phyloP scores from a whole-genome alignment of 1,140 invertebrate genomes.

The Drosophila obscura region DNA sequence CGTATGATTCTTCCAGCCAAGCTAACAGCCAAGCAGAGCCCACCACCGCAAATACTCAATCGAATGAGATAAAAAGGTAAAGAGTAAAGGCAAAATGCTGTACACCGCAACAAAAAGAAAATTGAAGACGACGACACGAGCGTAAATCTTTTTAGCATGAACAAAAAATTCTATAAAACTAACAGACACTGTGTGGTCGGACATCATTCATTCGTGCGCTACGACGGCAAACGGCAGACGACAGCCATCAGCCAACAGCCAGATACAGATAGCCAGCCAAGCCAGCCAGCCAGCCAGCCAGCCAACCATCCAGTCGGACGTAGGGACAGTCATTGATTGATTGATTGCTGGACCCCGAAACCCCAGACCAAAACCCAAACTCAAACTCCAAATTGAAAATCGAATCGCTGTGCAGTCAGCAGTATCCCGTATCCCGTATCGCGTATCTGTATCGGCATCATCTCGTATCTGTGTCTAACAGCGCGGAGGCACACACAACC shows the following conservation, averaged over 20 bases:
- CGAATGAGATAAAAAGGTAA: slow-evolving; percentile 32
- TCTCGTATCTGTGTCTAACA: slow-evolving; percentile 65
- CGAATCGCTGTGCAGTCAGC: slow-evolving; percentile 27
- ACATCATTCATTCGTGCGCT: slow-evolving; percentile 80
- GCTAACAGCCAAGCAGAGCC: slow-evolving; percentile 21
- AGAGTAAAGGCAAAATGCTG: slow-evolving; percentile 65
- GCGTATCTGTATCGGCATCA: slow-evolving; percentile 30
- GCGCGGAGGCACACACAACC: slow-evolving; percentile 35
- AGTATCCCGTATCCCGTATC: too few relatives aligned
- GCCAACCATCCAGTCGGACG: slow-evolving; percentile 3
- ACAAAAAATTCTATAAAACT: slow-evolving; percentile 83
- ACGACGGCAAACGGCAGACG: slow-evolving; percentile 55
- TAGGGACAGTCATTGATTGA: slow-evolving; percentile 61
- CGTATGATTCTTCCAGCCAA: slow-evolving; percentile 34
- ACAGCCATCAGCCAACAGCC: slow-evolving; percentile 32
- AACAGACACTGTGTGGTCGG: slow-evolving; percentile 78
- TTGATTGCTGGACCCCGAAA: slow-evolving; percentile 64
- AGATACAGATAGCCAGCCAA: slow-evolving; percentile 46
- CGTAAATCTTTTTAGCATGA: slow-evolving; percentile 81
- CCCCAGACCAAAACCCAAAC: slow-evolving; percentile 20
- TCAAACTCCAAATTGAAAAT: slow-evolving; percentile 61
- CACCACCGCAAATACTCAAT: slow-evolving; percentile 26
- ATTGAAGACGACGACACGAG: slow-evolving; percentile 79
- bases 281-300: slow-evolving; percentile 22
- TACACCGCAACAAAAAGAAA: slow-evolving; percentile 77